Evolutionary conservation across 2,888 invertebrate species (phyloP), one percentile per base, ranked within the genome.

Genomic region (Subacronicta megacephala): DNA sequence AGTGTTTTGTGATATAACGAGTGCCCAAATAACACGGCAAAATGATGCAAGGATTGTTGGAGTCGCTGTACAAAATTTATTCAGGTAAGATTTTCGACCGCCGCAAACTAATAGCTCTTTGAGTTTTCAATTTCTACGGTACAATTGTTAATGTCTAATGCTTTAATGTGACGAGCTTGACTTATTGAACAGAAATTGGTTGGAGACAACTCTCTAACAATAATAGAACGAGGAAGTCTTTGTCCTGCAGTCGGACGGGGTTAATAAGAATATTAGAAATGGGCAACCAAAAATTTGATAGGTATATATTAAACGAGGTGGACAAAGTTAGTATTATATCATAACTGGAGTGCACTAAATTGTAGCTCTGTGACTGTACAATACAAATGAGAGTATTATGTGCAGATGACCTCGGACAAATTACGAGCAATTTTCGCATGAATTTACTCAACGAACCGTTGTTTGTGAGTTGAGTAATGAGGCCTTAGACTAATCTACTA

Each of bases 41-140:
- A 76, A 94, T 93, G 93, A 93, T 94, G 93, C 93, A 94, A 84
- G 94, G 93, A 81, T 84, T 94, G 71, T 78, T 94, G 83, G 93
- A 92, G 53, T 93, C 94, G 54, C 85, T 93, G 55, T 90, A 89
- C 83, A 93, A 85, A 82, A 94, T 94, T 78, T 94, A 93, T 72
- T 74, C 92, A 91, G 93, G 93, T 94, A 78, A 89, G 87, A 50
- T 51, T 43, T 42, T 52, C 42, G 16, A 56, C 41, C 38, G 42
- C 33, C 12, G 5, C 6, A 31, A 5, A 31, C 31, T n/a, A 6
- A 9, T 23, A 37, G 23, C 35, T 10, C 38, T 47, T 37, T 59
- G 29, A 29, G 15, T 42, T 72, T 60, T 36, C 50, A 47, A 45
- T 53, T 54, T 41, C 41, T 38, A 41, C 15, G 16, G 40, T 31